Conservation (phyloP, 1,140 invertebrate genomes). For the Polypedilum pembai region DNA sequence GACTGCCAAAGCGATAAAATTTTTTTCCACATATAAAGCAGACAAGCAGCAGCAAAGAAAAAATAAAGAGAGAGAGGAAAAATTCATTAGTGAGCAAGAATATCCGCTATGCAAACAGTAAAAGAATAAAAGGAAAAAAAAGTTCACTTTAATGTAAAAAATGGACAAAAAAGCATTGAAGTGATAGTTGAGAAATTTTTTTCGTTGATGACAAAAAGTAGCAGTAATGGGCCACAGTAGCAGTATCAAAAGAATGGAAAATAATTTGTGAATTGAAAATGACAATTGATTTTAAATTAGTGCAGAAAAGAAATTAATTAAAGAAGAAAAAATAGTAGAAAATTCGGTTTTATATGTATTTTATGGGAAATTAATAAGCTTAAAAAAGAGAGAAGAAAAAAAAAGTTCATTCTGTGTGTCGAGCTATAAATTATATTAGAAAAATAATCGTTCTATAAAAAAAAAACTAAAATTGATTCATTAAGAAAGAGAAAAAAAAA, state of each 20-base stretch:
- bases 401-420: background rate
- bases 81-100: background rate
- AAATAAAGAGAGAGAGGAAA: background rate
- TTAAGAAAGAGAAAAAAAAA: background rate
- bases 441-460: background rate
- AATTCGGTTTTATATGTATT: constrained; percentile 1
- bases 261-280: background rate
- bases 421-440: constrained; percentile 7
- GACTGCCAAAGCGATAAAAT: too few species aligned
- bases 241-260: background rate
- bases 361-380: constrained; percentile 14
- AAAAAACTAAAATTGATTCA: background rate
- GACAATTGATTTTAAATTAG: constrained; percentile 25
- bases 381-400: background rate
- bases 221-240: background rate
- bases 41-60: too few species aligned
- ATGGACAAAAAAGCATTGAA: background rate
- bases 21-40: background rate
- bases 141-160: background rate
- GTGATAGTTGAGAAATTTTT: background rate
- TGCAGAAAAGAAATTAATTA: constrained; percentile 1
- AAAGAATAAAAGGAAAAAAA: too few species aligned
- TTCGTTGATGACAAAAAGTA: background rate
- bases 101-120: too few species aligned
- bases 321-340: background rate